Conservation (phyloP, 2,888 invertebrate genomes). For the Melanchra persicariae region DNA sequence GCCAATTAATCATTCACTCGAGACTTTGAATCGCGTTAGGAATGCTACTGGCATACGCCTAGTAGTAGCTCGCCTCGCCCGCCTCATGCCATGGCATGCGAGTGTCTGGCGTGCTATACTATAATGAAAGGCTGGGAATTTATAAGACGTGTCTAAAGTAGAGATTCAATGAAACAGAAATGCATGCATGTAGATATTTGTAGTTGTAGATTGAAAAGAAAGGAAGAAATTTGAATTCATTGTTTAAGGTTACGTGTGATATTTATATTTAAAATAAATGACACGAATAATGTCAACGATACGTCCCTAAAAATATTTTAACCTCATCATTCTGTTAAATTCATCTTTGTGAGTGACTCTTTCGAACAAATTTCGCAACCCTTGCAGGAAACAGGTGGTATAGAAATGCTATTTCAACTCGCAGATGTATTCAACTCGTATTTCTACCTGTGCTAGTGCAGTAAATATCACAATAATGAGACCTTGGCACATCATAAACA, state of each 20-base stretch:
- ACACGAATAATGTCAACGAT: no score
- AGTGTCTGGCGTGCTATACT: slow-evolving; percentile 17
- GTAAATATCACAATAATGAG: slow-evolving; percentile 39
- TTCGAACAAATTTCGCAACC: no score
- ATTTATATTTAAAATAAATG: no score
- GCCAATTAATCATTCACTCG: slow-evolving; percentile 46
- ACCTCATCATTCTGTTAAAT: no score
- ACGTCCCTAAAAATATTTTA: no score
- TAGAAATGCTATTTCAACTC: slow-evolving; percentile 27
- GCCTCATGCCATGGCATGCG: slow-evolving; percentile 22
- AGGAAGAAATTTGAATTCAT: not conserved
- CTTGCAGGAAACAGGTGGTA: not conserved
- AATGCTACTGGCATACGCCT: slow-evolving; percentile 46
- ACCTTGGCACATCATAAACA: slow-evolving; percentile 37
- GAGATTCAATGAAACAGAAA: no score
- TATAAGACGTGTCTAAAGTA: slow-evolving; percentile 6
- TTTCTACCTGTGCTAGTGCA: slow-evolving; percentile 18
- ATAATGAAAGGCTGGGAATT: slow-evolving; percentile 33
- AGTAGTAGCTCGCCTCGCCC: slow-evolving; percentile 10
- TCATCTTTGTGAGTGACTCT: no score
- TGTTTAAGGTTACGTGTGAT: not conserved
- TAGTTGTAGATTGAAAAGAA: not conserved
- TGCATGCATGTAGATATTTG: slow-evolving; percentile 2
- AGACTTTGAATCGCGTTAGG: slow-evolving; percentile 8
- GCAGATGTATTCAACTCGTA: slow-evolving; percentile 9